These are phyloP conservation scores for Malaclemys terrapin DNA, from an alignment of 2,113 vertebrate species.

Conservation along the genomic window DNA sequence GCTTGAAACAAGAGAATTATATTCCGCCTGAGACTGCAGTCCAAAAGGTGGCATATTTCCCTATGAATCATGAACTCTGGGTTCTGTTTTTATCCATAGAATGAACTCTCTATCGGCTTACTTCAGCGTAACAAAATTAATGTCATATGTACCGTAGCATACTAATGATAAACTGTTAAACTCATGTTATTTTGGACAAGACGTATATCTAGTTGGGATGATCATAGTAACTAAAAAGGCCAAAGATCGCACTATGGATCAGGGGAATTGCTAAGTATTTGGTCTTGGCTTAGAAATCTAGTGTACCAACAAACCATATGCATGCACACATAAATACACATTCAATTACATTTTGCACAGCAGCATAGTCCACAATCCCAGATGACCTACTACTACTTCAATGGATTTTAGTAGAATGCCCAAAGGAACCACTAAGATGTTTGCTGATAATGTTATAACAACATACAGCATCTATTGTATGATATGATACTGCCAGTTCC, in stretches of 20 bases:
- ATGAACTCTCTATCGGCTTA: constrained; percentile 21
- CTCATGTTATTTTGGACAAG: constrained; percentile 51
- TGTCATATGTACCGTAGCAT: constrained; percentile 36
- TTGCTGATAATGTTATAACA: constrained; percentile 30
- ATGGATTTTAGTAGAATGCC: constrained; percentile 50
- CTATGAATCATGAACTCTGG: constrained; percentile 58
- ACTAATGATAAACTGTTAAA: constrained; percentile 59
- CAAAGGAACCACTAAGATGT: constrained; percentile 51
- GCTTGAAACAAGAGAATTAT: constrained; percentile 46
- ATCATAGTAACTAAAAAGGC: constrained; percentile 77
- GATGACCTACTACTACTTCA: constrained; percentile 1
- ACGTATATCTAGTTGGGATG: constrained; percentile 63
- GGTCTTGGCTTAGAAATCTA: constrained; percentile 71
- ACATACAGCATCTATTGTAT: background rate
- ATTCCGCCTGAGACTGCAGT: constrained; percentile 61
- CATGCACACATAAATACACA: background rate
- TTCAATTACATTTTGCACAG: constrained; percentile 46
- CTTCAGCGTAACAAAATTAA: constrained; percentile 54
- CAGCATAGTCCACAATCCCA: constrained; percentile 38
- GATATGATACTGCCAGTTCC: constrained; percentile 63
- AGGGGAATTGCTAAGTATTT: constrained; percentile 75
- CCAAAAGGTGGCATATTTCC: constrained; percentile 46
- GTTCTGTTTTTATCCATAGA: constrained; percentile 61
- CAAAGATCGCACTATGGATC: constrained; percentile 82
- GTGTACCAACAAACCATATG: constrained; percentile 10